Conservation (phyloP, 1,140 invertebrate genomes). For the Acromyrmex charruanus region DNA sequence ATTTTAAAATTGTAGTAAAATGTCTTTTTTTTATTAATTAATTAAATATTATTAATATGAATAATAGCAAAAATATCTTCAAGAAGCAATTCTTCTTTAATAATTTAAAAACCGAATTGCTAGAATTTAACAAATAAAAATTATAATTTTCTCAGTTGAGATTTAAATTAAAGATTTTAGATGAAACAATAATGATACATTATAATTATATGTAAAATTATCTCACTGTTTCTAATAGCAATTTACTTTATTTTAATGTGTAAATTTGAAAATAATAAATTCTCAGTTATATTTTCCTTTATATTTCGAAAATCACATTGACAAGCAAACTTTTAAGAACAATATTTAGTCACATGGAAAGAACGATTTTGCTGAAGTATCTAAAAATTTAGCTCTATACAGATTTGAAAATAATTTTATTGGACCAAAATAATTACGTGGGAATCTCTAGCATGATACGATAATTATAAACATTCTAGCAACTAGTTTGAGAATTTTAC, state of each 20-base stretch:
- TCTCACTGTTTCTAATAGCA: background rate
- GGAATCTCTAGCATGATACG: too few species aligned
- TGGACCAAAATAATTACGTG: too few species aligned
- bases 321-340: background rate
- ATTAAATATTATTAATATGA: background rate
- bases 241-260: background rate
- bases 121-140: background rate
- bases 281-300: background rate
- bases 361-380: too few species aligned
- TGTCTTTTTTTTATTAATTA: background rate
- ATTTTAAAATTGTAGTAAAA: background rate
- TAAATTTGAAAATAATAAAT: background rate
- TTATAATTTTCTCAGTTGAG: background rate
- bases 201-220: background rate
- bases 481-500: too few species aligned
- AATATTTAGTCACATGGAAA: background rate
- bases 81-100: slow-evolving; percentile 1
- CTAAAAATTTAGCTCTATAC: too few species aligned
- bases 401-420: too few species aligned
- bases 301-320: background rate
- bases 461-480: too few species aligned
- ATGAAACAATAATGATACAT: background rate
- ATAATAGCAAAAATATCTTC: background rate
- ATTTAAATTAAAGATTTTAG: background rate
- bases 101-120: background rate